Evolutionary conservation across 2,797 vertebrate genomes (phyloP).

Genomic region (Sardinella longiceps): DNA sequence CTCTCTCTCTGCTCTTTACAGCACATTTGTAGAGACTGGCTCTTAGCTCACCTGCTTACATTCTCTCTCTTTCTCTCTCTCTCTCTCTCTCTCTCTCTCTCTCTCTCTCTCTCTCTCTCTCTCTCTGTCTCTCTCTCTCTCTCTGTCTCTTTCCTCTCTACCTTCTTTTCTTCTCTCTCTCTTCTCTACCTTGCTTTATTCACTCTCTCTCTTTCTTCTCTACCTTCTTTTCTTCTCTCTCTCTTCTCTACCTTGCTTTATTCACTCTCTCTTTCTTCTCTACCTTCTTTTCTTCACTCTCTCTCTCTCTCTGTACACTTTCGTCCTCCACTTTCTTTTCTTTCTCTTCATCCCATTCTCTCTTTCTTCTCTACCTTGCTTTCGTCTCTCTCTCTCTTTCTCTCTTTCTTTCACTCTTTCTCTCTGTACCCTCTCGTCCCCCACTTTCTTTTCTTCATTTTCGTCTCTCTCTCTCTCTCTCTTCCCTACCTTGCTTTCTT

Average conservation of each 20-base stretch:
- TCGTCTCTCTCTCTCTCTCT: neutral
- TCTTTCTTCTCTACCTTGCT: neutral
- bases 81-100: neutral
- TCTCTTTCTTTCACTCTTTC: too few species aligned
- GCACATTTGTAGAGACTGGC: neutral
- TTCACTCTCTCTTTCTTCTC: too few species aligned
- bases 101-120: neutral
- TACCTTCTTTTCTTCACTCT: too few species aligned
- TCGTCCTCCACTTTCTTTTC: too few species aligned
- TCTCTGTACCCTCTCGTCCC: too few species aligned
- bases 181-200: neutral
- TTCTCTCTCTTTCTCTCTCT: neutral
- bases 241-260: too few species aligned
- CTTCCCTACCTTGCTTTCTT: neutral
- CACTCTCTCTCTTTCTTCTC: neutral
- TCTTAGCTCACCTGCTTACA: neutral
- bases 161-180: neutral
- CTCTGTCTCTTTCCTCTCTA: neutral
- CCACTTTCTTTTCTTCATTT: too few species aligned
- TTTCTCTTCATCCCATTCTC: neutral
- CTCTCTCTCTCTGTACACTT: neutral
- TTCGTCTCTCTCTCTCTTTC: too few species aligned
- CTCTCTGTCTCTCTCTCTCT: neutral
- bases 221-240: neutral
- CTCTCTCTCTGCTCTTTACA: too few species aligned